Percentiles rank a stretch among this genome's conserved stretches.
Conservation (phyloP, 2,888 invertebrate species). For the Drosophila birchii region DNA sequence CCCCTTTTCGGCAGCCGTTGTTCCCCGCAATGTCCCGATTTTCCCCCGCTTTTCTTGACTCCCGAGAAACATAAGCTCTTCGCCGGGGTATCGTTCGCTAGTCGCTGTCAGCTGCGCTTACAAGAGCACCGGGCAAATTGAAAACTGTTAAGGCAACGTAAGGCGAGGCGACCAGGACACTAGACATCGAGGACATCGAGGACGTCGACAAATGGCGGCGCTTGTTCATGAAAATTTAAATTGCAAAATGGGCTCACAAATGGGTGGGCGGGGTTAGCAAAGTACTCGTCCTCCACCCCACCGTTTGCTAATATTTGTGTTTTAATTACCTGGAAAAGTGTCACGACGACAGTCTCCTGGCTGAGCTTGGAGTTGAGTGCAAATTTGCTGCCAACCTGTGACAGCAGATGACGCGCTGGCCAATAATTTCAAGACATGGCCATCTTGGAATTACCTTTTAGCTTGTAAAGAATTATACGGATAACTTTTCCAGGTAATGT, state of each 20-base stretch:
- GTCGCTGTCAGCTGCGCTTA: constrained; percentile 78
- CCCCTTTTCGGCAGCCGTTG: background rate
- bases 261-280: constrained; percentile 9
- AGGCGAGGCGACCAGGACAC: constrained; percentile 40
- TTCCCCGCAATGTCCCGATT: background rate
- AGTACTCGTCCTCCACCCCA: background rate
- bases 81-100: constrained; percentile 46
- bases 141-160: constrained; percentile 73
- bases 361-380: constrained; percentile 28
- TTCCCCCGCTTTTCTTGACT: background rate
- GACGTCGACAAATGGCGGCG: constrained; percentile 73
- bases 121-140: constrained; percentile 76
- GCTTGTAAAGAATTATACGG: background rate
- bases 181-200: constrained; percentile 26
- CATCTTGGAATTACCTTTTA: background rate
- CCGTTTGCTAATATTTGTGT: constrained; percentile 48
- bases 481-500: background rate
- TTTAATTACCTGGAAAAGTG: constrained; percentile 55
- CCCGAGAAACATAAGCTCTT: constrained; percentile 33
- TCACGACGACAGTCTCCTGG: constrained; percentile 15
- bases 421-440: constrained; percentile 7
- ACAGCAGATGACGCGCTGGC: constrained; percentile 15
- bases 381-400: constrained; percentile 32
- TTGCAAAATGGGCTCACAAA: constrained; percentile 69
- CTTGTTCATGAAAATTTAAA: constrained; percentile 81